Percentiles rank a stretch among this genome's conserved stretches.
These are phyloP conservation scores for Melieria picta DNA, from an alignment of 2,888 invertebrate genomes.

Conservation along the genomic window DNA sequence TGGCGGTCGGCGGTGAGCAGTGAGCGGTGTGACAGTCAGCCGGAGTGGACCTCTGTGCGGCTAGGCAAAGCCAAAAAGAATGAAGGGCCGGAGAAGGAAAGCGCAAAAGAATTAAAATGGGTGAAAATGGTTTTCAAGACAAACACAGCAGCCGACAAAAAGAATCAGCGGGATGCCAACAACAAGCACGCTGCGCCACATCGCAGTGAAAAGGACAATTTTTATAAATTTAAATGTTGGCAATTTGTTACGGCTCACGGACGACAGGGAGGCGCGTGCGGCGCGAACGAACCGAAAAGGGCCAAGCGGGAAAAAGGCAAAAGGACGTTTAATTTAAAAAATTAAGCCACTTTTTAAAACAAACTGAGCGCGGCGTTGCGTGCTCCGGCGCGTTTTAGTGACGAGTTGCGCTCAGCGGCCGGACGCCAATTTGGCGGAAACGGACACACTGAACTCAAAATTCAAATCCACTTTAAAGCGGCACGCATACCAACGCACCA, in stretches of 20 bases:
- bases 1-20: not conserved
- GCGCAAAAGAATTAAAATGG: slow-evolving; percentile 15
- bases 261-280: not conserved
- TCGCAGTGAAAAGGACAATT: slow-evolving; percentile 16
- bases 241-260: slow-evolving; percentile 28
- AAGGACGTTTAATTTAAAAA: slow-evolving; percentile 20
- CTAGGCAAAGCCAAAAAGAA: not conserved
- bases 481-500: not conserved
- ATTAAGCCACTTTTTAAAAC: slow-evolving; percentile 16
- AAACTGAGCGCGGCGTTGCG: not conserved
- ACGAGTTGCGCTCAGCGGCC: too few species aligned
- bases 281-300: not conserved
- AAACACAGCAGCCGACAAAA: not conserved
- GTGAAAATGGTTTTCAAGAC: not conserved
- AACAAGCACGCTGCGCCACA: not conserved
- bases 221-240: slow-evolving; percentile 36
- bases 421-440: too few species aligned
- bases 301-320: not conserved
- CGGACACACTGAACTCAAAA: too few species aligned
- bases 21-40: too few species aligned
- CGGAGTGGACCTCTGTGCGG: not conserved
- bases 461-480: too few species aligned
- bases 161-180: not conserved
- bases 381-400: too few species aligned
- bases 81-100: not conserved